phyloP scores from a whole-genome alignment of 1,140 invertebrate species.

The Tetramorium simillimum region DNA sequence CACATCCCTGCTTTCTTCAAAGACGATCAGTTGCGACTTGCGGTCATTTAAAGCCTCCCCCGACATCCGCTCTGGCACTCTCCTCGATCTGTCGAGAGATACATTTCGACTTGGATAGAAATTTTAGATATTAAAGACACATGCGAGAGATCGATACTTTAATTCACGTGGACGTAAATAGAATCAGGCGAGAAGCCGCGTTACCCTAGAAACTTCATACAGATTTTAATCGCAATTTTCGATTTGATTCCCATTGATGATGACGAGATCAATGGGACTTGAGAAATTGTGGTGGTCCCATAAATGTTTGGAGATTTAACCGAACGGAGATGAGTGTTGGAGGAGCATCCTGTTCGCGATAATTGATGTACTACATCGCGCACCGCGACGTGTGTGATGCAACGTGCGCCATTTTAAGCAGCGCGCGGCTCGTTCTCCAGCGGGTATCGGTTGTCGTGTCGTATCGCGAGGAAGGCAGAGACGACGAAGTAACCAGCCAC shows the following conservation, averaged over 20 bases:
- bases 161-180: not conserved
- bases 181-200: not conserved
- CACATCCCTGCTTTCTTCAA: constrained; percentile 13
- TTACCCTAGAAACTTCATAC: no score
- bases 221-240: not conserved
- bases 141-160: not conserved
- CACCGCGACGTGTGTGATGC: constrained; percentile 8
- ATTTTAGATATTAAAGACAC: not conserved
- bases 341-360: not conserved
- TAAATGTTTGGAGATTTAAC: not conserved
- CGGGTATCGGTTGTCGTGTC: constrained; percentile 43
- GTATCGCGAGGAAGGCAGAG: constrained; percentile 34
- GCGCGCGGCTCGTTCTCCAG: constrained; percentile 29
- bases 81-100: not conserved
- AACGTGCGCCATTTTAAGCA: constrained; percentile 39
- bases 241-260: not conserved
- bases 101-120: not conserved
- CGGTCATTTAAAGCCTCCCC: constrained; percentile 24
- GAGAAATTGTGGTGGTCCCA: not conserved
- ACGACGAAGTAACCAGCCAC: constrained; percentile 23
- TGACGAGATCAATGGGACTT: no score
- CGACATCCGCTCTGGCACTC: not conserved
- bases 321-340: not conserved
- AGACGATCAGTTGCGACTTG: constrained; percentile 23
- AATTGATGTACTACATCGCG: constrained; percentile 1